phyloP scores from a whole-genome alignment of 2,797 vertebrate species.

The Hoplostethus mediterraneus region DNA sequence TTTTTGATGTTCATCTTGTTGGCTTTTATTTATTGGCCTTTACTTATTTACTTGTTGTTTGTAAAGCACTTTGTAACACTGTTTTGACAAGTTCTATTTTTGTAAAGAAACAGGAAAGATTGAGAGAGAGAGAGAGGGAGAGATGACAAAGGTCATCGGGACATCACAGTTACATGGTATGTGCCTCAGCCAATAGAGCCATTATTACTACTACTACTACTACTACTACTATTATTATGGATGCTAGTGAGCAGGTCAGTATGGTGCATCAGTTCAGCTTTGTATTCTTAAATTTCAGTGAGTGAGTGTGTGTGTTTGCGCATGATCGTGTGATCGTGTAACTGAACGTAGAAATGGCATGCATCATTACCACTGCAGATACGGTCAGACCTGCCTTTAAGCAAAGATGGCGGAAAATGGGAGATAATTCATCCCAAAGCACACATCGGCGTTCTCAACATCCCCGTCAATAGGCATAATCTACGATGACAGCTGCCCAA shows the following conservation, averaged over 20 bases:
- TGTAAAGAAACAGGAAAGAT: too few relatives aligned
- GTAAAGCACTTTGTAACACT: background rate
- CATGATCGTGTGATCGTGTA: constrained; percentile 2
- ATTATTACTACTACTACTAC: too few relatives aligned
- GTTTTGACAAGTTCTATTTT: too few relatives aligned
- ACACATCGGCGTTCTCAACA: constrained; percentile 34
- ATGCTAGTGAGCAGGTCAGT: background rate
- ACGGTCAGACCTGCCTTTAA: constrained; percentile 35
- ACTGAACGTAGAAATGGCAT: constrained; percentile 5
- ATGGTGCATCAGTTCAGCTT: background rate
- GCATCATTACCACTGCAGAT: constrained; percentile 30
- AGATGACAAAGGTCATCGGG: too few relatives aligned
- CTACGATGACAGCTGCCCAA: constrained; percentile 55
- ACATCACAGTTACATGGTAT: too few relatives aligned
- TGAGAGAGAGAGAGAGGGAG: too few relatives aligned
- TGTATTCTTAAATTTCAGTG: background rate
- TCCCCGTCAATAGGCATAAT: constrained; percentile 61
- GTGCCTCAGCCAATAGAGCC: too few relatives aligned
- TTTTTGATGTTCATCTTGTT: background rate
- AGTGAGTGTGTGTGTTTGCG: constrained; percentile 7
- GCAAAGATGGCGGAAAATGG: constrained; percentile 48
- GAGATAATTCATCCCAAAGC: constrained; percentile 51
- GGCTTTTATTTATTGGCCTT: background rate
- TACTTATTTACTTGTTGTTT: background rate
- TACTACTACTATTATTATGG: too few relatives aligned